phyloP scores from a whole-genome alignment of 2,888 invertebrate genomes.

The Parnassius apollo region DNA sequence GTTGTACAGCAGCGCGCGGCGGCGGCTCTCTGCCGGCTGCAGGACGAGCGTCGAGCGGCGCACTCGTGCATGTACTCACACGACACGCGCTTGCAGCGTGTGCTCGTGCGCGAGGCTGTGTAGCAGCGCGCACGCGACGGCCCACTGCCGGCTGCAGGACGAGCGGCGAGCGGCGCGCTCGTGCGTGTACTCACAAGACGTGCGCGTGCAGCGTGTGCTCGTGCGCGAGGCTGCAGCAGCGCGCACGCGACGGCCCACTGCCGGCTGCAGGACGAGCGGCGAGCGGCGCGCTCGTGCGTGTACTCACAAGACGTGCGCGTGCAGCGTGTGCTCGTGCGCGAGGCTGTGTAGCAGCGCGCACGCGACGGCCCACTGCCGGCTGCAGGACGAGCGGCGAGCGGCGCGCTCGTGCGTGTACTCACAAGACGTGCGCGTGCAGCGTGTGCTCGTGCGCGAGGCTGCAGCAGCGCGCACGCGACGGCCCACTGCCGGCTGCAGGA shows the following conservation, averaged over 20 bases:
- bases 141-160: conserved; percentile 45
- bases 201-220: conserved; percentile 79
- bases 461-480: too few relatives aligned
- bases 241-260: conserved; percentile 66
- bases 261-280: too few relatives aligned
- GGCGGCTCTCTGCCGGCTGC: background rate
- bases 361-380: conserved; percentile 48
- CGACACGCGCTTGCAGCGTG: conserved; percentile 43
- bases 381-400: too few relatives aligned
- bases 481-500: too few relatives aligned
- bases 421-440: conserved; percentile 27
- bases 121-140: conserved; percentile 43
- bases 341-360: conserved; percentile 66
- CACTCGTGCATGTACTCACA: conserved; percentile 36
- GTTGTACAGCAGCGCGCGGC: conserved; percentile 31
- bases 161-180: conserved; percentile 53
- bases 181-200: conserved; percentile 52
- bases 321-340: too few relatives aligned
- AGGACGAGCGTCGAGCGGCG: too few relatives aligned
- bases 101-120: conserved; percentile 39
- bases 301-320: too few relatives aligned
- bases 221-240: conserved; percentile 63
- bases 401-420: background rate
- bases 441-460: background rate
- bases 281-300: too few relatives aligned